Base-by-base conservation (phyloP, 1,140 invertebrate genomes). In the Tetramorium simillimum region DNA sequence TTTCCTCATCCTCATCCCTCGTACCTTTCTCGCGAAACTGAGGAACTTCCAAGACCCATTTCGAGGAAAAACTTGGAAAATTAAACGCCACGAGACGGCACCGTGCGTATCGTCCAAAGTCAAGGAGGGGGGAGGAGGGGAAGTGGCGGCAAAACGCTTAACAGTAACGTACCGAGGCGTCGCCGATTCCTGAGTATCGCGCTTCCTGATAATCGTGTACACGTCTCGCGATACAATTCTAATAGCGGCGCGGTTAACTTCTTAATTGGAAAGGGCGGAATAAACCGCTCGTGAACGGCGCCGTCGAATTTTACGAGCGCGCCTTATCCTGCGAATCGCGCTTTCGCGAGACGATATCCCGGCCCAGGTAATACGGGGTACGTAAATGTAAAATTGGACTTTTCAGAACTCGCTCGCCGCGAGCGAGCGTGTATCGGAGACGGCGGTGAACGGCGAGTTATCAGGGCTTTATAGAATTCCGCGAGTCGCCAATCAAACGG, bases 1-100 rank as follows among this genome's bases (percentile, higher is more conserved):
- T 69, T 86, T 67, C 16, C 51, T 24, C 43, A 4, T 49, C 18
- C 49, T 69, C 51, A 67, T 80, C 18, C 18, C 40, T 28, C 46
- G 24, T 33, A 33, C 62, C n/a, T 49, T 43, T 53, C 70, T 51
- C 53, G 67, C 81, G 49, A 75, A 90, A 88, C 82, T 88, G 78
- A 86, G 80, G 69, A 91, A 90, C 87, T 89, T 90, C 63, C 67
- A n/a, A 60, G 75, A 78, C 46, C 56, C 78, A 76, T 89, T 89
- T 80, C 78, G 63, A 84, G 80, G 80, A 91, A 92, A 87, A 93
- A 93, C 89, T 93, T 93, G 86, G 88, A 88, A 93, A 93, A 92
- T 93, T 93, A 93, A 93, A 93, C 90, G 84, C 87, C 84, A 37
- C 46, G 80, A 78, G 89, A 85, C 82, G 46, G 49, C 62, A 84